Percentiles rank a stretch among this genome's conserved stretches.
These are phyloP conservation scores for Alosa sapidissima DNA, from an alignment of 2,797 vertebrate genomes.

Conservation along the genomic window DNA sequence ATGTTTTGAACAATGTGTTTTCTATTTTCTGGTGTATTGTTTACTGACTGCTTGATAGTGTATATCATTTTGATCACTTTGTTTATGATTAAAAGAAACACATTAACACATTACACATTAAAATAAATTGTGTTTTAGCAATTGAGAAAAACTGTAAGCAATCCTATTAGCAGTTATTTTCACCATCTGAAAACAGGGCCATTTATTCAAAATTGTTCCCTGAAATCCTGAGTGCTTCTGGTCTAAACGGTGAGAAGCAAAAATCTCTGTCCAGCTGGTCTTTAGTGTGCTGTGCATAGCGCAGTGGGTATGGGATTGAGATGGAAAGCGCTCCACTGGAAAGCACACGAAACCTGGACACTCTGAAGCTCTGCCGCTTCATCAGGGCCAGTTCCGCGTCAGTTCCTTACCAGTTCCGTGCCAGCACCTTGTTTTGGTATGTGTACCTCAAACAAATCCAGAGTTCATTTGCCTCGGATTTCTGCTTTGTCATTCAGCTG, in stretches of 20 bases:
- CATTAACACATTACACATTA: too few relatives aligned
- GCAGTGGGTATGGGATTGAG: background rate
- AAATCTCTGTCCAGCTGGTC: background rate
- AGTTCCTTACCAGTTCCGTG: background rate
- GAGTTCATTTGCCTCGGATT: background rate
- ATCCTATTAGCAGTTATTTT: background rate
- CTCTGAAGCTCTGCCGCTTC: too few relatives aligned
- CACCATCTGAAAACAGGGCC: background rate
- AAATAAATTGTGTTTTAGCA: too few relatives aligned
- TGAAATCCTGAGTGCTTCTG: background rate
- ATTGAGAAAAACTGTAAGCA: background rate
- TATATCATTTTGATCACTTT: too few relatives aligned
- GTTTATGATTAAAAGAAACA: too few relatives aligned
- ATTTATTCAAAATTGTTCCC: background rate
- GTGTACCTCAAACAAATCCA: background rate
- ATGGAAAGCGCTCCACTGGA: background rate
- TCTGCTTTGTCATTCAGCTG: constrained; percentile 11
- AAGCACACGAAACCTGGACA: too few relatives aligned
- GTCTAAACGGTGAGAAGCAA: background rate
- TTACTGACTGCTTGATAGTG: too few relatives aligned
- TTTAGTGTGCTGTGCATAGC: background rate
- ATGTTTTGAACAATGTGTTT: too few relatives aligned
- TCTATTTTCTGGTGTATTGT: too few relatives aligned
- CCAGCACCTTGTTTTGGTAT: background rate
- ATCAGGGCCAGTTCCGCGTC: too few relatives aligned